Base-by-base conservation (phyloP, 2,888 invertebrate genomes). In the Himalopsyche anomala region DNA sequence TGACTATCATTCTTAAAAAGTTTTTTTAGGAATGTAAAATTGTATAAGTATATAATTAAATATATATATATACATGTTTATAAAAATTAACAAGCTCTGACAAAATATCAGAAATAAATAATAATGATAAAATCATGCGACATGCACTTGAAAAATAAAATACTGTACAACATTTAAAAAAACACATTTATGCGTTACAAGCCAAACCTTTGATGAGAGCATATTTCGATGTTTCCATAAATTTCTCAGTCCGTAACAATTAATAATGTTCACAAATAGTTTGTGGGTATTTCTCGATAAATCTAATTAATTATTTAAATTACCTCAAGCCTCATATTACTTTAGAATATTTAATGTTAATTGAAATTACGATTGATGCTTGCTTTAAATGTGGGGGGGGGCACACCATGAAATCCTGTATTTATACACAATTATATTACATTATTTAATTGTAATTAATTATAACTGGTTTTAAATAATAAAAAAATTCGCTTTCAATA, bases 331-430 rank as follows among this genome's bases (percentile, higher is more conserved):
- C 74, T 74, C 19, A 36, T 74, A 38, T 74, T 12, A 74, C 74
- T 74, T 74, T 74, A 74, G 36, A 74, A 74, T 74, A 74, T 74
- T 74, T 38, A 74, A 36, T 15, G 4, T 74, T 74, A 74, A 74
- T 74, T 74, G 74, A 74, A 74, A 38, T 74, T 74, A 74, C 15
- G 74, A 74, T 74, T 74, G 74, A 74, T 74, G 74, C 74, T 74
- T 74, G 74, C 19, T 36, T 74, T 74, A 36, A 74, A 74, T 74
- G 74, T 6, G 38, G 38, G 38, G 36, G 19, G 36, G 12, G 38
- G 36, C 62, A 62, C 36, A 74, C 74, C 36, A 12, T 74, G 74
- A 74, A 74, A 74, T 38, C 74, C 36, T 74, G 74, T 74, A 74
- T 74, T 36, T 74, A 74, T 74, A 74, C n/a, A 51, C 51, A 51